Evolutionary conservation across 2,113 vertebrate genomes (phyloP).

Genomic region (Entelurus aequoreus): DNA sequence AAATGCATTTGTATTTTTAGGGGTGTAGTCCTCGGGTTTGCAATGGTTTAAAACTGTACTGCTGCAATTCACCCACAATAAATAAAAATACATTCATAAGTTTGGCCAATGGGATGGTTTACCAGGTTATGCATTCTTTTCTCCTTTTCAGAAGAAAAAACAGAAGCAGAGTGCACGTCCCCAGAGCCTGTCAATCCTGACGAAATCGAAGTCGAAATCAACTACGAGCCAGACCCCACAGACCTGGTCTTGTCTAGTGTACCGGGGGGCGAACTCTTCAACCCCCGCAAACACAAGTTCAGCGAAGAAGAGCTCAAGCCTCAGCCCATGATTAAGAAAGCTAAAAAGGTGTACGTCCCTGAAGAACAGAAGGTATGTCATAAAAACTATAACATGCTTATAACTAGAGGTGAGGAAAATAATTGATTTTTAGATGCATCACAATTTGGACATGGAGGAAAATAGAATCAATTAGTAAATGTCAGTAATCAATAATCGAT

Average conservation of each 20-base stretch:
- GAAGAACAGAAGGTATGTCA: constrained; percentile 86
- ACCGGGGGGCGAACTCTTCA: constrained; percentile 91
- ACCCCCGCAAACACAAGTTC: constrained; percentile 94
- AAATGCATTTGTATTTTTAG: too few relatives aligned
- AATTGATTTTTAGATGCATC: too few relatives aligned
- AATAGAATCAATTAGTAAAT: too few relatives aligned
- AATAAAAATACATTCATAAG: neutral
- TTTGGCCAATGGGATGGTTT: neutral
- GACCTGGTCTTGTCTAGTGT: constrained; percentile 94
- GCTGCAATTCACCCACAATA: too few relatives aligned
- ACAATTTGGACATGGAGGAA: too few relatives aligned
- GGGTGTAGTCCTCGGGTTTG: too few relatives aligned
- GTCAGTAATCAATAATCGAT: too few relatives aligned
- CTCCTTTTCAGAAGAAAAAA: constrained; percentile 66
- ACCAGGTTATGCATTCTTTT: neutral
- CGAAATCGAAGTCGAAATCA: constrained; percentile 85
- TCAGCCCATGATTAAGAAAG: constrained; percentile 98
- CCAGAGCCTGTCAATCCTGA: constrained; percentile 80
- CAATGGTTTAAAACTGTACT: too few relatives aligned
- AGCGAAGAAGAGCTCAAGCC: constrained; percentile 93
- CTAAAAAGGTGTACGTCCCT: constrained; percentile 93
- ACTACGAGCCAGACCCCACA: constrained; percentile 91
- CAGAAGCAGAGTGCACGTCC: constrained; percentile 71
- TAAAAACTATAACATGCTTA: neutral
- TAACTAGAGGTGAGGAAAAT: neutral